Conservation (phyloP, 2,888 invertebrate genomes). For the Rugalucina vietnamica region DNA sequence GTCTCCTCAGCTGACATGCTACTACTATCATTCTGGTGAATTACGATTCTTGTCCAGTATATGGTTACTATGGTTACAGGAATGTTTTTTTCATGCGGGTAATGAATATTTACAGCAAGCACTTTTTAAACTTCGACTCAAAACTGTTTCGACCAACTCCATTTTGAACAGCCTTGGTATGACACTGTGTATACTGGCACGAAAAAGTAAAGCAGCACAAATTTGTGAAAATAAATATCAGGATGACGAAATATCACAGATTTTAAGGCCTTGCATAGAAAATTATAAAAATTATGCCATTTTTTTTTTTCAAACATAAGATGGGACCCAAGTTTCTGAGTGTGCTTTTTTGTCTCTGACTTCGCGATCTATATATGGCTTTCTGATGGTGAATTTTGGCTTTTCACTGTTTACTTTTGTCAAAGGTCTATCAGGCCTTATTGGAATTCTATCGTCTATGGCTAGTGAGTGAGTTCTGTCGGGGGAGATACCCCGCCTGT, state of each 20-base stretch:
- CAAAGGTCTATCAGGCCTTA: constrained; percentile 42
- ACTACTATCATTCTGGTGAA: too few relatives aligned
- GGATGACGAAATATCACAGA: constrained; percentile 3
- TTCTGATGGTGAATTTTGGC: constrained; percentile 61
- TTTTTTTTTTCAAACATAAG: constrained; percentile 45
- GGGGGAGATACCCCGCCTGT: constrained; percentile 16
- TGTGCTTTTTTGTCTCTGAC: constrained; percentile 54
- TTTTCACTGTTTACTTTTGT: constrained; percentile 56
- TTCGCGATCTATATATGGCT: constrained; percentile 59
- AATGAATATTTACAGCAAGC: too few relatives aligned
- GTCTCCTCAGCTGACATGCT: too few relatives aligned
- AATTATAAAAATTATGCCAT: background rate
- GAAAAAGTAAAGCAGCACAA: constrained; percentile 2
- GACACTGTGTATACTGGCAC: background rate
- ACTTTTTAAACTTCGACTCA: too few relatives aligned
- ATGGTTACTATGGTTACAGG: too few relatives aligned
- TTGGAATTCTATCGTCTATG: constrained; percentile 46
- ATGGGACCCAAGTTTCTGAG: constrained; percentile 59
- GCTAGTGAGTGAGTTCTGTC: constrained; percentile 56
- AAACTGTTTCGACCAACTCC: too few relatives aligned
- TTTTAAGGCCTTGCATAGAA: constrained; percentile 19
- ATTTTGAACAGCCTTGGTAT: background rate
- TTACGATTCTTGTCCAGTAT: too few relatives aligned
- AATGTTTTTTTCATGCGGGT: too few relatives aligned
- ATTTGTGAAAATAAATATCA: constrained; percentile 9